Base-by-base conservation (phyloP, 2,888 invertebrate genomes). In the Bugulina stolonifera region DNA sequence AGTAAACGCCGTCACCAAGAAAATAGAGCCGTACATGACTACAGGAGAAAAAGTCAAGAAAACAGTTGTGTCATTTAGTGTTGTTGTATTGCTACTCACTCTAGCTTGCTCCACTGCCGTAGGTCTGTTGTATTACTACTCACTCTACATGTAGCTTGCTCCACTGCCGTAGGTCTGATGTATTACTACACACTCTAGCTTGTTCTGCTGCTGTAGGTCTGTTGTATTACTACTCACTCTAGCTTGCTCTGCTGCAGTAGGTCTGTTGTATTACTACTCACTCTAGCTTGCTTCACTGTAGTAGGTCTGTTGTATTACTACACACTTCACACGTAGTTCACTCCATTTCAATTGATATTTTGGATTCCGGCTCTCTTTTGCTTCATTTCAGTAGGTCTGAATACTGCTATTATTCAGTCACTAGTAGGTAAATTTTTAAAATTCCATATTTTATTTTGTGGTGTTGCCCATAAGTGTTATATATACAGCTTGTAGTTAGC, bases 1-100 rank as follows among this genome's bases (percentile, higher is more conserved):
- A 43, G 23, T 43, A 43, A 70, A 70, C 43, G 27, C 35, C 2
- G 70, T 70, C 10, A 70, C 70, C 2, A 70, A 54, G 23, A 34
- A 70, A 52, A 54, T 70, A 27, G 70, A 70, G 52, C 52, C 70
- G 5, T 70, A 70, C 25, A 70, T 52, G 52, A 70, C 70, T 2
- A 43, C 23, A 2, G 3, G 10, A 3, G 23, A 1, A 3, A 43
- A 32, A 18, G 22, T 70, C 2, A 54, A 29, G 52, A 43, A 54
- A 25, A 70, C 10, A 3, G 43, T 52, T 10, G 70, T 54, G 43
- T 70, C 70, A 3, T 54, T 54, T 25, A 54, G 52, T 25, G 18
- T 70, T 5, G 43, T 70, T 29, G 25, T 70, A 23, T 52, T 70
- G 2, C 70, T 70, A n/a, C 70, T 70, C 70, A 10, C 70, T 43